A percentile compares a stretch with the other conserved stretches of the same genome.
These are phyloP conservation scores for Harpalus rubripes DNA, from an alignment of 2,888 invertebrate species.

Conservation along the genomic window DNA sequence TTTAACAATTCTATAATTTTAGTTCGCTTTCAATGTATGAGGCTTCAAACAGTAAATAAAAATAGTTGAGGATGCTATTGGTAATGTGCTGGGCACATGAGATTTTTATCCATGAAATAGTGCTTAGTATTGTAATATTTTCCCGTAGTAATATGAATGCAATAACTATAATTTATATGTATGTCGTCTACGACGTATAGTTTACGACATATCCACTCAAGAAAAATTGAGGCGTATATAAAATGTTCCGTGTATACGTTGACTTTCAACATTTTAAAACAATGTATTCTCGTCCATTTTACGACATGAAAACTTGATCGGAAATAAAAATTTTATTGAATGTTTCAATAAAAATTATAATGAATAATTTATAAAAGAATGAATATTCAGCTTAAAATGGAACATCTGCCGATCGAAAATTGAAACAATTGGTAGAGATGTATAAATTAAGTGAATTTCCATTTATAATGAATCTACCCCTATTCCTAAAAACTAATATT, in stretches of 20 bases:
- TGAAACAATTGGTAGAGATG: background rate
- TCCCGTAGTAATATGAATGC: background rate
- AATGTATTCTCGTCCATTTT: constrained; percentile 24
- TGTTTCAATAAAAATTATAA: constrained; percentile 36
- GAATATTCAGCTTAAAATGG: constrained; percentile 2
- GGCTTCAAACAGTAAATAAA: no score
- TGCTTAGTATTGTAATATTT: no score
- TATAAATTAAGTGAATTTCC: background rate
- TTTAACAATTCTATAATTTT: no score
- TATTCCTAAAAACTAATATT: background rate
- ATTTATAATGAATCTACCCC: background rate
- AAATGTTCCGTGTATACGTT: background rate
- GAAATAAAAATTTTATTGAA: constrained; percentile 32
- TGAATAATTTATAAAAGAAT: constrained; percentile 31
- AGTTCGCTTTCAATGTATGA: no score
- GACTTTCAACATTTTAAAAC: constrained; percentile 33
- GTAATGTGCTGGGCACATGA: no score
- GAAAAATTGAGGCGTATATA: constrained; percentile 24
- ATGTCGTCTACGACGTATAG: background rate
- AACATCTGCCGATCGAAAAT: background rate
- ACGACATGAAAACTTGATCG: constrained; percentile 1
- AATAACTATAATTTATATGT: background rate
- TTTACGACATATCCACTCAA: background rate
- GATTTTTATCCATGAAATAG: no score
- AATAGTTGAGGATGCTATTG: no score